Conservation (phyloP, 2,113 vertebrate species). For the Larimichthys polyactis region DNA sequence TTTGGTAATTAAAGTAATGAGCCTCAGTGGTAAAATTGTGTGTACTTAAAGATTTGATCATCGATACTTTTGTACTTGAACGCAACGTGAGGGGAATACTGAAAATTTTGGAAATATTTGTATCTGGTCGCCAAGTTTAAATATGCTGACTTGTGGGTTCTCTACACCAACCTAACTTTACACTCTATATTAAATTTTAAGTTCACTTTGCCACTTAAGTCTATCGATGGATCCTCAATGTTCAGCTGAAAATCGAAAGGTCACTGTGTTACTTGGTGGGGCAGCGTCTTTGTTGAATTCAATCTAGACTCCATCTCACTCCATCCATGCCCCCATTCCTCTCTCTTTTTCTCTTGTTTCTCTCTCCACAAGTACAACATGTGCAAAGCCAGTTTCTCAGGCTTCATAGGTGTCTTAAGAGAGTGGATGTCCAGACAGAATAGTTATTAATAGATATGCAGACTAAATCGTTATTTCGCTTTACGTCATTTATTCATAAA, state of each 20-base stretch:
- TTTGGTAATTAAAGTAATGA: neutral
- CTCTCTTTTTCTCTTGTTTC: constrained; percentile 1
- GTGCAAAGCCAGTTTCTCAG: neutral
- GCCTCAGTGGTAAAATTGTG: neutral
- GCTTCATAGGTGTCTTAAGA: neutral
- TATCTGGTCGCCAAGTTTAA: neutral
- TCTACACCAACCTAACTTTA: neutral
- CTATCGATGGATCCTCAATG: neutral
- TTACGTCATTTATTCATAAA: neutral
- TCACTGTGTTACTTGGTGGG: neutral
- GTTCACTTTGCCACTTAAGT: neutral
- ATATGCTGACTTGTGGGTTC: neutral
- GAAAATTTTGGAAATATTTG: neutral
- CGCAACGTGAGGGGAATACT: neutral
- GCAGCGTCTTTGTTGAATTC: neutral
- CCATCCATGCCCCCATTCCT: neutral
- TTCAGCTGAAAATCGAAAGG: neutral
- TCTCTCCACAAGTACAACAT: neutral
- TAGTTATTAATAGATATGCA: neutral
- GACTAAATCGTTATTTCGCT: fast-evolving
- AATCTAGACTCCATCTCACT: neutral
- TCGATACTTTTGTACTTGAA: neutral
- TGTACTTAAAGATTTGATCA: neutral
- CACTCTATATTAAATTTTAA: neutral
- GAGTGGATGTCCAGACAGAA: neutral